Base-by-base conservation (phyloP, 1,140 invertebrate species). In the Drosophila guanche region DNA sequence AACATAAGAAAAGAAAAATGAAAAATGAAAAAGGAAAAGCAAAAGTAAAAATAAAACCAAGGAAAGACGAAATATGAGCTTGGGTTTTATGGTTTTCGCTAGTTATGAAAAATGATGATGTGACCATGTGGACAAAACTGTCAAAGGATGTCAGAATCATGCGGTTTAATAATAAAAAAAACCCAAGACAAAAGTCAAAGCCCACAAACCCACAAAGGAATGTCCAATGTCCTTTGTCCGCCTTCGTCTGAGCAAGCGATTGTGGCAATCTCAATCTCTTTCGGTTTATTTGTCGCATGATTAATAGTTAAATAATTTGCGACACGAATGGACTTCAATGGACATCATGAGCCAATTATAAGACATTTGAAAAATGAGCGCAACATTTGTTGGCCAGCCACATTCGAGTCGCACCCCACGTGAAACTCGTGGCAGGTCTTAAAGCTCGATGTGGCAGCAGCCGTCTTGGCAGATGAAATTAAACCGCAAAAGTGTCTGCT, bases 91-190 rank as follows among this genome's bases (percentile, higher is more conserved):
- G 74, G 52, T 56, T 70, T 62, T 67, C 60, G 63, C 68, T 52
- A 68, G 66, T 68, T 69, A 88, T 88, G 83, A 88, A 79, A 88
- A 88, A 88, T 88, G 83, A 88, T 88, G 78, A 88, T 83, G 74
- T 81, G 74, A 57, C 68, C 71, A 88, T 88, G 75, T 88, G 83
- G 63, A 83, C 70, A 70, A 71, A 81, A 88, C 78, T 83, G 83
- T 88, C 83, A 88, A 88, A 88, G 83, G 74, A 83, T 88, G 83
- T 88, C 83, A 88, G 86, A 88, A 83, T 80, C 83, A 76, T 88
- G 78, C 63, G 76, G 80, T 85, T 85, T 77, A 74, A 71, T 58
- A 79, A 77, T 58, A 88, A 74, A 62, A 86, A 55, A 62, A 86
- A 55, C 40, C 50, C 55, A 40, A 53, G 41, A 50, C 63, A 45